Conservation (phyloP, 2,888 invertebrate genomes). For the Rotaria macrura region DNA sequence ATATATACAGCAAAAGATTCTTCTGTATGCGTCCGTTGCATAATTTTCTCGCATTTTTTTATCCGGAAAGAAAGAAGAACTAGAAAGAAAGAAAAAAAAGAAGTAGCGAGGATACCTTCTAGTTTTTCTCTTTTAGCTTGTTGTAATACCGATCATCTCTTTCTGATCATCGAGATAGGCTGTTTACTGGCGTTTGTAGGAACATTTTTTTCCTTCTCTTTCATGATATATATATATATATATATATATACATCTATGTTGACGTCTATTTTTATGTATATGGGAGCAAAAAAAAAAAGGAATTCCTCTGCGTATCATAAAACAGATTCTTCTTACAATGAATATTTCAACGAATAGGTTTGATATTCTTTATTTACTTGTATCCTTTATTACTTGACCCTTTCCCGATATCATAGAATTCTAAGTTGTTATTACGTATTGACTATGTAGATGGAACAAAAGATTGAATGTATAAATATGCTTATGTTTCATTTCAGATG, state of each 20-base stretch:
- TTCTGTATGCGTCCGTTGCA: neutral
- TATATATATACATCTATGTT: no score
- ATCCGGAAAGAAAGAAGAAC: neutral
- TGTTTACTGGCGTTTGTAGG: neutral
- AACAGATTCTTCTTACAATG: neutral
- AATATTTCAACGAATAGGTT: neutral
- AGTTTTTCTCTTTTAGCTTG: neutral
- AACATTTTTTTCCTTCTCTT: neutral
- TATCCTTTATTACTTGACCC: no score
- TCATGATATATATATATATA: neutral
- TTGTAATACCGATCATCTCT: neutral
- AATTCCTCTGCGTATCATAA: neutral
- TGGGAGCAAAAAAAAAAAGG: neutral
- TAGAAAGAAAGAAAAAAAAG: neutral
- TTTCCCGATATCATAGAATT: neutral
- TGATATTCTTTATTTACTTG: neutral
- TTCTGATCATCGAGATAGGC: neutral
- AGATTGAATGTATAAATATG: neutral
- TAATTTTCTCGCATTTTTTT: conserved; percentile 3
- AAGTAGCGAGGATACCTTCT: neutral
- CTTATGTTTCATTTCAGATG: neutral
- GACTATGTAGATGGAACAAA: neutral
- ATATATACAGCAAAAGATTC: neutral
- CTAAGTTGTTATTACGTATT: neutral
- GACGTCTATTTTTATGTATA: neutral